phyloP scores from a whole-genome alignment of 2,113 vertebrate genomes.

The Labrus mixtus region DNA sequence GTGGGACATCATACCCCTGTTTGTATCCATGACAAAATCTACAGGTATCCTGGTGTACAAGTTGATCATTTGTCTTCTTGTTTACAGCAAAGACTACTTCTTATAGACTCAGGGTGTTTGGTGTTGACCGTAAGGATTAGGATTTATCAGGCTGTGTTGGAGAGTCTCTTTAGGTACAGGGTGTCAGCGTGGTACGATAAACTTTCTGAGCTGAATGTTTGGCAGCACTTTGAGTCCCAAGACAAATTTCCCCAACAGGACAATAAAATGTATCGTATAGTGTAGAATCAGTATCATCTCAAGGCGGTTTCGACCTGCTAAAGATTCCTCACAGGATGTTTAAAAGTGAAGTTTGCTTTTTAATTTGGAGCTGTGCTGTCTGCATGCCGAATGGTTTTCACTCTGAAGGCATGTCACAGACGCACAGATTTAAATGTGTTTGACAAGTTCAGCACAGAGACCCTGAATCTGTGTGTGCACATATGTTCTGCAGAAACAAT shows the following conservation, averaged over 20 bases:
- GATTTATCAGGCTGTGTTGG: too few species aligned
- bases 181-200: too few species aligned
- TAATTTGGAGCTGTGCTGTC: constrained; percentile 8
- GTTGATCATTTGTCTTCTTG: too few species aligned
- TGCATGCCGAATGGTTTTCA: constrained; percentile 31
- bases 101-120: too few species aligned
- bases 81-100: too few species aligned
- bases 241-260: too few species aligned
- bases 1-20: too few species aligned
- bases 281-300: not conserved
- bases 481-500: constrained; percentile 35
- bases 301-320: not conserved
- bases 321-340: not conserved
- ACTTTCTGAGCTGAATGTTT: too few species aligned
- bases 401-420: constrained; percentile 6
- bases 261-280: too few species aligned
- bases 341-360: constrained; percentile 30
- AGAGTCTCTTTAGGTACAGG: too few species aligned
- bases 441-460: constrained; percentile 45
- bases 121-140: too few species aligned
- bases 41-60: not conserved
- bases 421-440: constrained; percentile 24
- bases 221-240: too few species aligned
- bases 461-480: not conserved
- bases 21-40: not conserved